phyloP scores from a whole-genome alignment of 2,888 invertebrate species.

The Ophioninae sp. region DNA sequence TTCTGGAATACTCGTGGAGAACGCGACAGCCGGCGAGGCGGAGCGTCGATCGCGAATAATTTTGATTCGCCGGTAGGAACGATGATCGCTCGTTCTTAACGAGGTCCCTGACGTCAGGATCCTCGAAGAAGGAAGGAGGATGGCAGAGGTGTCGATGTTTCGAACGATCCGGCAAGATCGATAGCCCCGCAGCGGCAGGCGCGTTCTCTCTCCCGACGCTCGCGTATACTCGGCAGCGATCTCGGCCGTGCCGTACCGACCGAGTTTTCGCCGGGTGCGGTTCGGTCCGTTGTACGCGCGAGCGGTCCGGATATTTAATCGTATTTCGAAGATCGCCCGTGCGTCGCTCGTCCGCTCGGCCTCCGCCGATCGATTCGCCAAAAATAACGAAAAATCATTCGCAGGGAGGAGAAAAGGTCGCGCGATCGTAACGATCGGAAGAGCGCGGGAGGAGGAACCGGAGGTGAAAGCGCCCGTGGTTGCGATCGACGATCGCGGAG shows the following conservation, averaged over 20 bases:
- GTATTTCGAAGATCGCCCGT: constrained; percentile 51
- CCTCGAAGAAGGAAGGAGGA: constrained; percentile 36
- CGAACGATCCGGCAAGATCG: constrained; percentile 54
- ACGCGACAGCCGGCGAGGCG: no score
- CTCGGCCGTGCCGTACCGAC: not conserved
- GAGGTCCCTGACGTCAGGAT: constrained; percentile 8
- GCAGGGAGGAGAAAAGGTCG: not conserved
- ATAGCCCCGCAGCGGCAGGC: constrained; percentile 55
- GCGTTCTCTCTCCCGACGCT: constrained; percentile 1
- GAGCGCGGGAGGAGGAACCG: not conserved
- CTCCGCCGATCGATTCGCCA: not conserved
- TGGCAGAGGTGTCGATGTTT: constrained; percentile 60
- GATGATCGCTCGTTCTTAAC: constrained; percentile 27
- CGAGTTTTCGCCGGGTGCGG: constrained; percentile 32
- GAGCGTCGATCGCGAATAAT: not conserved
- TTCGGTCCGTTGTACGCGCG: constrained; percentile 41
- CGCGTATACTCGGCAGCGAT: not conserved
- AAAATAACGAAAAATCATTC: not conserved
- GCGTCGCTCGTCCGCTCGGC: constrained; percentile 40
- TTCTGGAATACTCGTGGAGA: not conserved
- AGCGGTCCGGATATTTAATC: constrained; percentile 59
- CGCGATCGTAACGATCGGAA: not conserved
- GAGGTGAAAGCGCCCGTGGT: not conserved
- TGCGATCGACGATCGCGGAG: constrained; percentile 11
- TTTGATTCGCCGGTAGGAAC: not conserved